Conservation (phyloP, 2,888 invertebrate genomes). For the Idaea dimidiata region DNA sequence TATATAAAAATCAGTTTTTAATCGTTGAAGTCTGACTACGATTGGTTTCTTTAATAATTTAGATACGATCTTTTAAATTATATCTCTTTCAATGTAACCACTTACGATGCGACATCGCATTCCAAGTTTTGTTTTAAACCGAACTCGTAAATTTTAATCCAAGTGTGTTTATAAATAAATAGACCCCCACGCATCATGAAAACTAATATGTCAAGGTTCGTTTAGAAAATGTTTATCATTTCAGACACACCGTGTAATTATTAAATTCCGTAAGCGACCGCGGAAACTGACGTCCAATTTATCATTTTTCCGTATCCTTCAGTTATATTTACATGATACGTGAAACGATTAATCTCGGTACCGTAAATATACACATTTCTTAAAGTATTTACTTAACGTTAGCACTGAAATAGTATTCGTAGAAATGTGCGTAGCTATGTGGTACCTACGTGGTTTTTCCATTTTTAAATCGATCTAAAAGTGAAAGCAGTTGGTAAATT, state of each 20-base stretch:
- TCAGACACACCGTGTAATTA: conserved; percentile 50
- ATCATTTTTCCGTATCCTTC: conserved; percentile 20
- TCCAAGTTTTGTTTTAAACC: conserved; percentile 23
- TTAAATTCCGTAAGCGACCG: conserved; percentile 43
- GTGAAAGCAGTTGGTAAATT: conserved; percentile 39
- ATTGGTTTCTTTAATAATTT: too few relatives aligned
- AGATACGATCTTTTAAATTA: not conserved
- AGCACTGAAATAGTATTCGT: not conserved
- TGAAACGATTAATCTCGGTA: conserved; percentile 14
- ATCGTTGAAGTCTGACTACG: too few relatives aligned
- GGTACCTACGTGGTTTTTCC: not conserved
- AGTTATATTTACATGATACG: conserved; percentile 15
- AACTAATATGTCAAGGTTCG: conserved; percentile 71
- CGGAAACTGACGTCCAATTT: conserved; percentile 39
- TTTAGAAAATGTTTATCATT: conserved; percentile 52
- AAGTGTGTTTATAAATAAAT: conserved; percentile 48
- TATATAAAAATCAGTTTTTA: too few relatives aligned
- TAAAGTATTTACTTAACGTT: not conserved
- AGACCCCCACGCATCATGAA: conserved; percentile 51
- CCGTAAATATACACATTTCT: conserved; percentile 3
- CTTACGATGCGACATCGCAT: not conserved
- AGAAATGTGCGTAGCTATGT: not conserved
- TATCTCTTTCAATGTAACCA: conserved; percentile 3
- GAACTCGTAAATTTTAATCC: conserved; percentile 26
- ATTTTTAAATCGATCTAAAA: conserved; percentile 26